Evolutionary conservation across 2,113 vertebrate species (phyloP), one percentile per base, ranked within the genome.

Genomic region (Nerophis lumbriciformis): DNA sequence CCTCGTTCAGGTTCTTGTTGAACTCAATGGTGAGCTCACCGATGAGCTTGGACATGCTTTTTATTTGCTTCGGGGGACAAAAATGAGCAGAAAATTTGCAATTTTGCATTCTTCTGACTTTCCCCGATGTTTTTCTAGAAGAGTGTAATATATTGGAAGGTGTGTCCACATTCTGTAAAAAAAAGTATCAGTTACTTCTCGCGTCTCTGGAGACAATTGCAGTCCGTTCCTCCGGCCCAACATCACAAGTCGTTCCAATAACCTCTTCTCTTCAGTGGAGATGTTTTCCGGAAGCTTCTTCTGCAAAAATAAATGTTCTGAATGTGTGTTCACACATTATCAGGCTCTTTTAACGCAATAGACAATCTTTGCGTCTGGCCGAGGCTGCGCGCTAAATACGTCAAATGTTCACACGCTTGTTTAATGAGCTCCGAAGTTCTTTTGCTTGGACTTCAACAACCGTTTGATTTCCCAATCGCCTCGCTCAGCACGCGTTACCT

Each of bases 21-120:
- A 98, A 98, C 77, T 98, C 94, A 67, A 98, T 97, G 76, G 93
- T 94, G 1, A 98, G 91, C 44, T 97, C 90, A 76, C 88, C 94
- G 69, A 96, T 85, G 48, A 83, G 90, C 84, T 97, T 96, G 70
- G 93, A 96, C 47, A 87, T 92, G 13, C 37, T 81, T 87, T 94
- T 94, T 70, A 98, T 93, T 91, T 97, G 93, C 96, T 98, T 3
- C 52, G 48, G 36, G 28, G 76, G 28, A 68, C 19, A 6, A 69
- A 56, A 60, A 42, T 4, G n/a, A 15, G 13, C 9, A 39, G 37
- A 38, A 35, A n/a, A 28, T 28, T 4, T 2, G 28, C 28, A 28
- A 28, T 28, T 28, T 28, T 28, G 28, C 28, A 28, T 28, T 28
- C 28, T 28, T 28, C 28, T 28, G 28, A 28, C 28, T 28, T 2